A percentile compares a stretch with the other conserved stretches of the same genome.
These are phyloP conservation scores for Hyphantria cunea DNA, from an alignment of 1,140 invertebrate species.

Conservation along the genomic window DNA sequence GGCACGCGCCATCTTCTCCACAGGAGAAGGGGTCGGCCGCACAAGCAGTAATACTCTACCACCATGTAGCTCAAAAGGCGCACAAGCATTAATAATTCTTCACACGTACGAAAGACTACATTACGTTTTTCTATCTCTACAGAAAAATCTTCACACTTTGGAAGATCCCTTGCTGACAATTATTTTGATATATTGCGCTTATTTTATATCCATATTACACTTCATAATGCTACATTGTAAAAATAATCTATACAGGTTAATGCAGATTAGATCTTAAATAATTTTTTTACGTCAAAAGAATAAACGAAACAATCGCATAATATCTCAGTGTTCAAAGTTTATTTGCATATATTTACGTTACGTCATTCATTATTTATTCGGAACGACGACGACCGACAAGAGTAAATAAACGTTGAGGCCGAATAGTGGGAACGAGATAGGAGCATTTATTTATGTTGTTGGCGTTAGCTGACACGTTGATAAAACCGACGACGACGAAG, in stretches of 20 bases:
- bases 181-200: too few relatives aligned
- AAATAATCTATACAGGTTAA: too few relatives aligned
- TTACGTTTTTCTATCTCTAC: too few relatives aligned
- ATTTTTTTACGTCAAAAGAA: too few relatives aligned
- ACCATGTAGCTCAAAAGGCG: too few relatives aligned
- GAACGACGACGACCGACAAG: conserved; percentile 32
- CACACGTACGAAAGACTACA: too few relatives aligned
- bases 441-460: not conserved
- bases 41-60: not conserved
- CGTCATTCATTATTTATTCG: conserved; percentile 41
- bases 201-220: too few relatives aligned
- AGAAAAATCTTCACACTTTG: too few relatives aligned
- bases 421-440: conserved; percentile 13
- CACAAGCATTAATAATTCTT: too few relatives aligned
- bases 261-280: too few relatives aligned
- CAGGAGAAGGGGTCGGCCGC: conserved; percentile 3
- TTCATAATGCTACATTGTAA: too few relatives aligned
- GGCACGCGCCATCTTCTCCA: conserved; percentile 70
- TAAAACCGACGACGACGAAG: conserved; percentile 40
- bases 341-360: conserved; percentile 11
- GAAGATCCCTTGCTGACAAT: not conserved
- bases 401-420: conserved; percentile 27
- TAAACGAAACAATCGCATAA: not conserved
- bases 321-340: not conserved
- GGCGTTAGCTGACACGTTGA: conserved; percentile 24